Evolutionary conservation across 2,888 invertebrate species (phyloP), one percentile per base, ranked within the genome.

Genomic region (Diplolepis rosae): DNA sequence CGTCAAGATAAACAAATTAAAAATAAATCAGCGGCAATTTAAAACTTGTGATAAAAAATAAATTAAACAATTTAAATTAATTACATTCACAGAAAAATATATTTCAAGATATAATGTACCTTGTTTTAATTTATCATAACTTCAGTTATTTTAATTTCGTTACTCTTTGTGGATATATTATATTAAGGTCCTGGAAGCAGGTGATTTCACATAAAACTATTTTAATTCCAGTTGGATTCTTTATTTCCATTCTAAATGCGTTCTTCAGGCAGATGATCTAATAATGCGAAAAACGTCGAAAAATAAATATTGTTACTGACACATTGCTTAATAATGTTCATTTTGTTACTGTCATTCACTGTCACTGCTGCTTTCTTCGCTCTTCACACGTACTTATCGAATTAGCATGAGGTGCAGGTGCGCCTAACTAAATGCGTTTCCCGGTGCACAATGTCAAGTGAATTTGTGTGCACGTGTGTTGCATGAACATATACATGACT

Each of bases 361-460:
- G 54, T 54, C 54, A 30, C 18, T 54, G 54, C 32, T 30, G 30
- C 32, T 54, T 54, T 54, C 32, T 54, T n/a, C n/a, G n/a, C n/a
- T 54, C 54, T 52, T 28, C 11, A 30, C 30, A 32, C 30, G 54
- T 54, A 15, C 32, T 32, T 54, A 54, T 54, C 32, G 54, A 54
- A 54, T 54, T 54, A 54, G 18, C 54, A 18, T 11, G 30, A 30
- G 54, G 32, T 54, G 54, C 32, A 54, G 54, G 54, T 54, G 54
- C 54, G 4, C 28, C 66, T 73, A 73, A 73, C 68, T 68, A 73
- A 70, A 65, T 30, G 22, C 48, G 32, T 66, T 73, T 68, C 27
- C 52, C 48, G 39, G 54, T 65, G 52, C 30, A 56, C 18, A 65
- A 56, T 30, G 65, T 54, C 69, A 65, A 68, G 66, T 67, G 39